Evolutionary conservation across 2,113 vertebrate species (phyloP).

Genomic region (Coreoperca whiteheadi): DNA sequence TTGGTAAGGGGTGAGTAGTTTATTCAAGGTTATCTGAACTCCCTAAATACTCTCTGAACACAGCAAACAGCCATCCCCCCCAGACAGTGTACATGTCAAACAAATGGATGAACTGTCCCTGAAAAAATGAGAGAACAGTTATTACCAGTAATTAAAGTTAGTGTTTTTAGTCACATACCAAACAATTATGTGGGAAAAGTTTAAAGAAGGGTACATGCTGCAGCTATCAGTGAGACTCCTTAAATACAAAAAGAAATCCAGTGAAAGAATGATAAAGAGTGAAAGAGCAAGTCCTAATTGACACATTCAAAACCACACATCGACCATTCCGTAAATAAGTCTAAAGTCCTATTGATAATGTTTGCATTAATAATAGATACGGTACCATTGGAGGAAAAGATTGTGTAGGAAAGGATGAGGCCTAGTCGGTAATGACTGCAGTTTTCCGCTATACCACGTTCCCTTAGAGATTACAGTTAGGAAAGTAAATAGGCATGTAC

Average conservation of each 20-base stretch:
- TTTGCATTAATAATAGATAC: conserved; percentile 78
- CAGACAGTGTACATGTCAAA: conserved; percentile 48
- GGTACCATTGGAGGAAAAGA: conserved; percentile 27
- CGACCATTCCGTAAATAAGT: conserved; percentile 43
- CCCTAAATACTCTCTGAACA: conserved; percentile 55
- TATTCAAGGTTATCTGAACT: conserved; percentile 70
- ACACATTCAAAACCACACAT: conserved; percentile 61
- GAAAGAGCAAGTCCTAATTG: conserved; percentile 38
- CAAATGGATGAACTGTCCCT: conserved; percentile 47
- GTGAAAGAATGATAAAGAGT: conserved; percentile 29
- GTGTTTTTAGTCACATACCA: conserved; percentile 35
- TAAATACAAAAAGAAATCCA: conserved; percentile 45
- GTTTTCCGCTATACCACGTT: conserved; percentile 50
- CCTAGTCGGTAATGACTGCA: conserved; percentile 63
- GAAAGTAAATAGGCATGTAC: conserved; percentile 64
- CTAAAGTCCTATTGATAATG: conserved; percentile 65
- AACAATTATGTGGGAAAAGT: conserved; percentile 7
- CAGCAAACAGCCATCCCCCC: conserved; percentile 39
- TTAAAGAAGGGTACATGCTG: neutral
- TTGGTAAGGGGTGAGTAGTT: conserved; percentile 55
- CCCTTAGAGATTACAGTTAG: conserved; percentile 65
- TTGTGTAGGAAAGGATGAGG: conserved; percentile 40
- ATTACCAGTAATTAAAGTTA: conserved; percentile 43
- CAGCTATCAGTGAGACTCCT: conserved; percentile 31
- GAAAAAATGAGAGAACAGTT: conserved; percentile 23